A percentile compares a stretch with the other conserved stretches of the same genome.
Evolutionary conservation across 2,797 vertebrate species (phyloP).

Genomic region (Diceros bicornis): DNA sequence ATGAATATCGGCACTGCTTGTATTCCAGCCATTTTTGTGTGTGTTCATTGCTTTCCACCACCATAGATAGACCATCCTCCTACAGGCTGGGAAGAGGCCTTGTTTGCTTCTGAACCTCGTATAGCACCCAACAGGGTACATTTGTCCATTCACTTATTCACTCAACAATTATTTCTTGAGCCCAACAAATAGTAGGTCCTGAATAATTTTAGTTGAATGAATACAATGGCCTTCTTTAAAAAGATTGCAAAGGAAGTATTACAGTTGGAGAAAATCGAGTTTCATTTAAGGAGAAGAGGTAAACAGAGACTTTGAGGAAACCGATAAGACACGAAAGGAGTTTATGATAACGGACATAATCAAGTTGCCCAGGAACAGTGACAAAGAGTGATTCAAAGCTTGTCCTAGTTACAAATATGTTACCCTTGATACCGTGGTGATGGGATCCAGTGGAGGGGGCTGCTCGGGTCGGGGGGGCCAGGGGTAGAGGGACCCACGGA

Average conservation of each 20-base stretch:
- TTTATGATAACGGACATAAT: not conserved
- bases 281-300: constrained; percentile 14
- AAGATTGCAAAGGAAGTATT: not conserved
- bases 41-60: not conserved
- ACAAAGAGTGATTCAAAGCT: not conserved
- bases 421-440: not conserved
- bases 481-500: not conserved
- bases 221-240: not conserved
- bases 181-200: not conserved
- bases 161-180: constrained; percentile 9
- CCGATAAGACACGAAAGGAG: not conserved
- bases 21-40: not conserved
- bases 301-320: not conserved
- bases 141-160: not conserved
- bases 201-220: not conserved
- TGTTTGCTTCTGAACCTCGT: not conserved
- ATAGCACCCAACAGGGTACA: not conserved
- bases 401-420: not conserved
- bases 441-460: not conserved
- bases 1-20: not conserved
- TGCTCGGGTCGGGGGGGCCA: not conserved
- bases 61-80: not conserved
- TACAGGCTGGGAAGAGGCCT: not conserved
- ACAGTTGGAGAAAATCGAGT: not conserved
- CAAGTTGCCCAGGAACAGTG: not conserved